Evolutionary conservation across 2,888 invertebrate species (phyloP).

Genomic region (Sthenelais limicola): DNA sequence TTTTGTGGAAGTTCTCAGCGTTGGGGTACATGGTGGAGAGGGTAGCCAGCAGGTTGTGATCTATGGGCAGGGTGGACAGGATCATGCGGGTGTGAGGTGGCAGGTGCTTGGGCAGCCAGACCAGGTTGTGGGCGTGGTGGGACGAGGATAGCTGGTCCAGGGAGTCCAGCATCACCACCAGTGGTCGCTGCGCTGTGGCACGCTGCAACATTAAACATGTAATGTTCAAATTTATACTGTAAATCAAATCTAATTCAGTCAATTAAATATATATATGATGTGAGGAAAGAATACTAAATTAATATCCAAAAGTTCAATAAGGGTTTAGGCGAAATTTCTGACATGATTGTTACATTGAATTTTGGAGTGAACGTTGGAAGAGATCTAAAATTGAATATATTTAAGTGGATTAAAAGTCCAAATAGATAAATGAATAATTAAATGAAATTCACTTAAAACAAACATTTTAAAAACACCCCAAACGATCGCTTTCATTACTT

Average conservation of each 20-base stretch:
- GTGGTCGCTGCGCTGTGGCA: constrained; percentile 51
- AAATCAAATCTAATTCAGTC: too few relatives aligned
- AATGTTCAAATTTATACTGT: background rate
- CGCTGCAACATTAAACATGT: constrained; percentile 52
- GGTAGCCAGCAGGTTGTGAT: constrained; percentile 55
- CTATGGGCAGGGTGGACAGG: constrained; percentile 53
- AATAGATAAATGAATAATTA: constrained; percentile 1
- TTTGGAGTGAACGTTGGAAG: too few relatives aligned
- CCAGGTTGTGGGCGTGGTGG: constrained; percentile 54
- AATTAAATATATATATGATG: too few relatives aligned
- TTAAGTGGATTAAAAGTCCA: too few relatives aligned
- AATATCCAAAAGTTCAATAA: too few relatives aligned
- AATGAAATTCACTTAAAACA: too few relatives aligned
- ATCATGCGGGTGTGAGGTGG: constrained; percentile 55
- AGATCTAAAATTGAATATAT: too few relatives aligned
- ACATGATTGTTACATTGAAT: too few relatives aligned
- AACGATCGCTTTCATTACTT: too few relatives aligned
- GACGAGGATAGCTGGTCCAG: constrained; percentile 56
- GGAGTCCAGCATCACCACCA: constrained; percentile 58
- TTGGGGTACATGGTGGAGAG: constrained; percentile 49
- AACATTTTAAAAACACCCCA: too few relatives aligned
- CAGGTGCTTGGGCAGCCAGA: constrained; percentile 55
- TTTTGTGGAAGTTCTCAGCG: constrained; percentile 46
- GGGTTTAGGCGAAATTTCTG: too few relatives aligned
- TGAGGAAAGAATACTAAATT: too few relatives aligned